Percentiles rank a stretch among this genome's conserved stretches.
Conservation (phyloP, 2,797 vertebrate genomes). For the Sitta carolinensis region DNA sequence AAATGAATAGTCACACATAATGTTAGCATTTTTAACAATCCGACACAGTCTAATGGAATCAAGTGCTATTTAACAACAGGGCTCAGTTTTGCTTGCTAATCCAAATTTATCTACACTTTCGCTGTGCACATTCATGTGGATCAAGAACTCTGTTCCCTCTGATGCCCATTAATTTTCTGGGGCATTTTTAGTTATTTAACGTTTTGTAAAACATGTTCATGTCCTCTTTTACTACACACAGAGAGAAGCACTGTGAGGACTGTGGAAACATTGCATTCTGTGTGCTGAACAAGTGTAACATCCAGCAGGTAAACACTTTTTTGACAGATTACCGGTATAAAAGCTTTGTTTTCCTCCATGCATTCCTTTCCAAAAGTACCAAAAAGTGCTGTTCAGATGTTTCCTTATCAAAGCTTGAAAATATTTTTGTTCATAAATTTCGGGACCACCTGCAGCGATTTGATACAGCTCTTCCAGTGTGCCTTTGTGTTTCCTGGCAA, state of each 20-base stretch:
- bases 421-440: not conserved
- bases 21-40: conserved; percentile 78
- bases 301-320: not conserved
- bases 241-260: not conserved
- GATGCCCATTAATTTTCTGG: conserved; percentile 37
- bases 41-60: conserved; percentile 77
- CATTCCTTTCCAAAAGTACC: not conserved
- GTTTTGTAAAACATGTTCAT: not conserved
- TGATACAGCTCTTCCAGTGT: not conserved
- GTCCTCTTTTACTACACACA: not conserved
- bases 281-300: not conserved
- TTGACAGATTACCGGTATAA: not conserved
- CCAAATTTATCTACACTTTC: conserved; percentile 64
- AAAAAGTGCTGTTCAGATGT: not conserved
- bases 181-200: conserved; percentile 51
- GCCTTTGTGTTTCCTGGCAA: not conserved
- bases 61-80: conserved; percentile 71
- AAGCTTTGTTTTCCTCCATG: not conserved
- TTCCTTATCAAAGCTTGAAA: not conserved
- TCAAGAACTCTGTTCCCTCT: conserved; percentile 22
- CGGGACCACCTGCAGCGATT: not conserved
- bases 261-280: not conserved
- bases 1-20: conserved; percentile 81
- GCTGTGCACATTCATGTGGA: conserved; percentile 34
- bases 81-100: conserved; percentile 70